Evolutionary conservation across 2,113 vertebrate genomes (phyloP).

Genomic region (Microtus richardsoni): DNA sequence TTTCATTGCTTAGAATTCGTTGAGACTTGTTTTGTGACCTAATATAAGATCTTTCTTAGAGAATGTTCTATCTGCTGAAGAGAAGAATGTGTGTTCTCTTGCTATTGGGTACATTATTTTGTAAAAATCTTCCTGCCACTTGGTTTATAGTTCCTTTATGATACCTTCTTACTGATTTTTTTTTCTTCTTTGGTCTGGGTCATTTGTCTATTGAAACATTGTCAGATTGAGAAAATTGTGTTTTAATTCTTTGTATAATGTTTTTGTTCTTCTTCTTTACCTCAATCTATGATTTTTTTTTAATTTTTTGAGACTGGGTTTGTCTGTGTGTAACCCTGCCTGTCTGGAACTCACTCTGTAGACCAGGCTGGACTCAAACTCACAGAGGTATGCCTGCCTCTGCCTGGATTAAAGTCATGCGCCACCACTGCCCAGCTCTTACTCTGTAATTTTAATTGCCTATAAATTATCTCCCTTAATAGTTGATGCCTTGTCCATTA

Average conservation of each 20-base stretch:
- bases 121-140: background rate
- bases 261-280: background rate
- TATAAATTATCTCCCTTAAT: background rate
- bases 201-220: background rate
- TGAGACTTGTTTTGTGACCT: background rate
- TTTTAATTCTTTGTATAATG: background rate
- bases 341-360: too few relatives aligned
- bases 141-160: background rate
- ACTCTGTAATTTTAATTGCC: background rate
- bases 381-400: too few relatives aligned
- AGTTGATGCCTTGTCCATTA: background rate
- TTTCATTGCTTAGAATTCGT: background rate
- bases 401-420: too few relatives aligned
- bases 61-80: background rate
- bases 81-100: background rate
- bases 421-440: background rate
- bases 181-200: background rate
- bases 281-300: background rate
- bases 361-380: too few relatives aligned
- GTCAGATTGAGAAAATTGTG: background rate
- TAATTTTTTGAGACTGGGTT: too few relatives aligned
- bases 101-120: background rate
- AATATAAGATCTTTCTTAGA: background rate
- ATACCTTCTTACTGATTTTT: background rate
- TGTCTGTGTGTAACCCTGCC: too few relatives aligned